These are phyloP conservation scores for Biston betularia DNA, from an alignment of 2,888 invertebrate species.

Conservation along the genomic window DNA sequence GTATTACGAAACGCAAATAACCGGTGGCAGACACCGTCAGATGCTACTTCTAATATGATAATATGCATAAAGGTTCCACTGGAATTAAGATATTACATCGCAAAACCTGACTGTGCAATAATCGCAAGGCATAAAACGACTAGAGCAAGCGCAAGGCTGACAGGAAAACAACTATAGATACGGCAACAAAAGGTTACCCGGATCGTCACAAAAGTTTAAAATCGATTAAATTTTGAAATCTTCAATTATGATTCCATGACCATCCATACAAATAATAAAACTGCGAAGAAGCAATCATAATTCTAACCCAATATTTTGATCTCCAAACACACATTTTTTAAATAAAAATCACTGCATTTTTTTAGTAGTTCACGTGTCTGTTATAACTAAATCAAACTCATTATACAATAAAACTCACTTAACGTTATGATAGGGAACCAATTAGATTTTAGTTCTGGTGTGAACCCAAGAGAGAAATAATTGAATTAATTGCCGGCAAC, in stretches of 20 bases:
- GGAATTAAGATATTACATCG: slow-evolving; percentile 22
- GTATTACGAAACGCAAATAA: slow-evolving; percentile 19
- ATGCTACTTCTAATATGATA: slow-evolving; percentile 6
- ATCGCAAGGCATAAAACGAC: neutral
- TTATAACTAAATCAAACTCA: slow-evolving; percentile 16
- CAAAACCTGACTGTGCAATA: neutral
- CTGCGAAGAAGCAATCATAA: neutral
- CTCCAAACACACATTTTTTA: neutral
- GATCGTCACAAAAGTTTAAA: no score
- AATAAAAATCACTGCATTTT: neutral
- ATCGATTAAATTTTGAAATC: no score
- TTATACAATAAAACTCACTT: slow-evolving; percentile 8
- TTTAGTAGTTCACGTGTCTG: slow-evolving; percentile 9
- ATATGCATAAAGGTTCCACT: slow-evolving; percentile 11
- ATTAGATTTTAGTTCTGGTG: slow-evolving; percentile 11
- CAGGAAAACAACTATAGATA: no score
- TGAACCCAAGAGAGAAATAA: slow-evolving; percentile 13
- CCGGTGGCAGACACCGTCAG: slow-evolving; percentile 9
- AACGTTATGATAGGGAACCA: slow-evolving; percentile 1
- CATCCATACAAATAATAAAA: neutral
- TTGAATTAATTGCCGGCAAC: slow-evolving; percentile 6
- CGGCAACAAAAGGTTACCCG: no score
- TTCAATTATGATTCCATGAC: no score
- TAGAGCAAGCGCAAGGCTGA: no score
- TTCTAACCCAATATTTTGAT: slow-evolving; percentile 5